A percentile compares a stretch with the other conserved stretches of the same genome.
Conservation (phyloP, 2,113 vertebrate species). For the Pluvialis apricaria region DNA sequence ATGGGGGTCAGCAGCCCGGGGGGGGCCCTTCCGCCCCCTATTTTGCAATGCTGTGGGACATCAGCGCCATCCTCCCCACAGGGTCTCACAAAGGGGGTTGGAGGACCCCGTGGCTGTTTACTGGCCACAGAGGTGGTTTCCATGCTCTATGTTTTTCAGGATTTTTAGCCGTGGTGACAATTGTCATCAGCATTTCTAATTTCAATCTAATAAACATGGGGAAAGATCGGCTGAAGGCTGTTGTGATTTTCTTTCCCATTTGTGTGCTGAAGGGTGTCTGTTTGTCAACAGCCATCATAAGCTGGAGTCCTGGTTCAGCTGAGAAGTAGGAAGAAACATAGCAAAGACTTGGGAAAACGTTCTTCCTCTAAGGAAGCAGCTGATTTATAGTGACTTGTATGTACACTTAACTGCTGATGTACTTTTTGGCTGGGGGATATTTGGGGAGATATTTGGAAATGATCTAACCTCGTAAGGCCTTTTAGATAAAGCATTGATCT, state of each 20-base stretch:
- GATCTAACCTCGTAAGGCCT: background rate
- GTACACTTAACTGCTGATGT: background rate
- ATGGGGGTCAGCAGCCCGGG: background rate
- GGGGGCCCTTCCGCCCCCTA: rapidly evolving
- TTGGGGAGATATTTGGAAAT: background rate
- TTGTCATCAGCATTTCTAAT: background rate
- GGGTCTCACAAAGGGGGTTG: background rate
- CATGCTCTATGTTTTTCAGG: background rate
- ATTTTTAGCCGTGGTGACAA: background rate
- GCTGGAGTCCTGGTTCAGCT: background rate
- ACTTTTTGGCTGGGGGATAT: background rate
- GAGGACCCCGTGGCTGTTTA: background rate
- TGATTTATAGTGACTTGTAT: background rate
- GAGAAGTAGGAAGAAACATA: background rate
- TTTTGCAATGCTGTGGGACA: background rate
- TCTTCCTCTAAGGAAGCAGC: background rate
- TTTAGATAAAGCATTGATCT: background rate
- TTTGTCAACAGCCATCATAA: background rate
- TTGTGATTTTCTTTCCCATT: background rate
- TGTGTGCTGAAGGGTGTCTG: background rate
- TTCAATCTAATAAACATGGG: background rate
- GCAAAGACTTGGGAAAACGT: background rate
- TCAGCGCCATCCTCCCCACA: rapidly evolving
- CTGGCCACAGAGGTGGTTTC: background rate
- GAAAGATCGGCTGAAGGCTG: background rate